Evolutionary conservation across 2,888 invertebrate species (phyloP).

Genomic region (Synergus gifuensis): DNA sequence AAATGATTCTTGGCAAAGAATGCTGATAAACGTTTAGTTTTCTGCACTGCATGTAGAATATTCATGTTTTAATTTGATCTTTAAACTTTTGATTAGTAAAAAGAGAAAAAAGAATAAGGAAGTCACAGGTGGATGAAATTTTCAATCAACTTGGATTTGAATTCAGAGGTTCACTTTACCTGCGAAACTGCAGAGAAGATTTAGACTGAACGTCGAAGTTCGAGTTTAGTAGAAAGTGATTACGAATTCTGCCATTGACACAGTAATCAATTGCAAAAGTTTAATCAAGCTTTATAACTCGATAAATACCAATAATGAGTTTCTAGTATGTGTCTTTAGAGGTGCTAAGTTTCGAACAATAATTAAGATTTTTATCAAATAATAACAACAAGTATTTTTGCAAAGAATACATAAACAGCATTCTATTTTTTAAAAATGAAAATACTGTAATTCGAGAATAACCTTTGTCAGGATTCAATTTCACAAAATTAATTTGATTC

Average conservation of each 20-base stretch:
- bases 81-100: constrained; percentile 34
- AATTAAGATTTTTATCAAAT: not conserved
- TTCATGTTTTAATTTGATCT: constrained; percentile 26
- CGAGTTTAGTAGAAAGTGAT: constrained; percentile 63
- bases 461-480: not conserved
- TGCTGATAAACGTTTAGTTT: constrained; percentile 1
- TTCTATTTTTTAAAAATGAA: not conserved
- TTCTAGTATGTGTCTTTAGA: not conserved
- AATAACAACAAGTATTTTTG: too few species aligned
- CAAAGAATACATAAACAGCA: too few species aligned
- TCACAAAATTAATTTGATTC: not conserved
- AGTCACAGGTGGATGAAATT: not conserved
- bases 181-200: constrained; percentile 24
- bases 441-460: not conserved
- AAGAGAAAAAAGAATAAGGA: constrained; percentile 3
- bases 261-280: constrained; percentile 64
- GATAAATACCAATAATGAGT: constrained; percentile 30
- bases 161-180: constrained; percentile 7
- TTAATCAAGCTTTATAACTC: constrained; percentile 61
- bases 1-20: constrained; percentile 10
- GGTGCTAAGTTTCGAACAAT: not conserved
- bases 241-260: constrained; percentile 61
- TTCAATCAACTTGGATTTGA: constrained; percentile 14
- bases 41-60: not conserved
- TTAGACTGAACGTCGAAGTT: constrained; percentile 58